Evolutionary conservation across 2,113 vertebrate species (phyloP).

Genomic region (Elgaria multicarinata): DNA sequence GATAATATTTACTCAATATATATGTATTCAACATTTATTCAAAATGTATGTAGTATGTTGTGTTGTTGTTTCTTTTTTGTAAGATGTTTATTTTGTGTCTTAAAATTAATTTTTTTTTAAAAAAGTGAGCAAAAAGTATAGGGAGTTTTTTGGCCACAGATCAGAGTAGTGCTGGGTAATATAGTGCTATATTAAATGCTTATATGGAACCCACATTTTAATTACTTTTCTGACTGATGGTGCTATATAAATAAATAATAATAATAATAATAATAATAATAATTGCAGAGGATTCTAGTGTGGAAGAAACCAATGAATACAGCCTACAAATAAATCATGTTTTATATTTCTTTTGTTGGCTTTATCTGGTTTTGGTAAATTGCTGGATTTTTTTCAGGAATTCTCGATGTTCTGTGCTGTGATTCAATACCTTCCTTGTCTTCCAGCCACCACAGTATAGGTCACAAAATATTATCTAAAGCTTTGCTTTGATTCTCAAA

Average conservation of each 20-base stretch:
- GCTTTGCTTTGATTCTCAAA: not conserved
- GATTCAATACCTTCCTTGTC: not conserved
- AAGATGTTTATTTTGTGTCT: too few species aligned
- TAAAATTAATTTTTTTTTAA: too few species aligned
- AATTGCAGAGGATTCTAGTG: not conserved
- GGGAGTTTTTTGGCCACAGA: not conserved
- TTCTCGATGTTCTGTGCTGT: not conserved
- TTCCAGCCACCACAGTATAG: not conserved
- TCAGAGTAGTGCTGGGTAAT: not conserved
- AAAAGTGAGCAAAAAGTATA: too few species aligned
- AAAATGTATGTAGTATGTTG: too few species aligned
- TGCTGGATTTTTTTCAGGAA: not conserved
- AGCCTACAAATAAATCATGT: not conserved
- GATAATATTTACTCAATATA: too few species aligned
- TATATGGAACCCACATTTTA: not conserved
- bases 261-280: too few species aligned
- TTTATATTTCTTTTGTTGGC: not conserved
- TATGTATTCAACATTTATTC: too few species aligned
- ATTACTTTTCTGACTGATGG: not conserved
- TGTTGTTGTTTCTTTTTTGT: too few species aligned
- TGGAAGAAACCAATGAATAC: not conserved
- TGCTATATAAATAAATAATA: too few species aligned
- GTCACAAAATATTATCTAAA: not conserved
- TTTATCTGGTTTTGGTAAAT: not conserved
- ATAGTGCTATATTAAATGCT: not conserved